A percentile compares a stretch with the other conserved stretches of the same genome.
phyloP scores from a whole-genome alignment of 2,888 invertebrate species.

The Oscheius sp. region DNA sequence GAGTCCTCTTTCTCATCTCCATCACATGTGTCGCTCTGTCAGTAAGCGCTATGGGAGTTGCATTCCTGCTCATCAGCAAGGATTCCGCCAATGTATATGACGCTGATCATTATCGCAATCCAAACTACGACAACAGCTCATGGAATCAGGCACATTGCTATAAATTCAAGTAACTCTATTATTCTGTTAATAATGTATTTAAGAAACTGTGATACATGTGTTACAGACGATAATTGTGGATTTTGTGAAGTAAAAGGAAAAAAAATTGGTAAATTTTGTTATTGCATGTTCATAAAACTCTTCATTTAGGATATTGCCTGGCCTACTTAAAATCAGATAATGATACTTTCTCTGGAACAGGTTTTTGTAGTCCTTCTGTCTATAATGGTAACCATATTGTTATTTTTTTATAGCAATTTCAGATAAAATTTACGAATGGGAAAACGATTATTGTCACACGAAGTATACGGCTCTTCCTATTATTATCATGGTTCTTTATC shows the following conservation, averaged over 20 bases:
- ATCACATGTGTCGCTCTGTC: conserved; percentile 53
- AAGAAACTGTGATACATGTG: conserved; percentile 72
- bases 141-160: background rate
- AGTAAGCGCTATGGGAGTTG: conserved; percentile 57
- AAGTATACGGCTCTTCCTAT: conserved; percentile 70
- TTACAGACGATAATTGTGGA: conserved; percentile 72
- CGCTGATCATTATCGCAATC: background rate
- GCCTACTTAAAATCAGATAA: conserved; percentile 29
- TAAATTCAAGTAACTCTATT: too few species aligned
- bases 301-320: conserved; percentile 49
- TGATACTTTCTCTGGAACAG: conserved; percentile 41
- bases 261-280: conserved; percentile 32
- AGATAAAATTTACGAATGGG: conserved; percentile 43
- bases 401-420: background rate
- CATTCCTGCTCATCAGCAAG: conserved; percentile 56
- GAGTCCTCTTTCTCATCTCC: conserved; percentile 61
- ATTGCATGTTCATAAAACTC: background rate
- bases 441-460: conserved; percentile 64
- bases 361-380: conserved; percentile 31
- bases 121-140: background rate
- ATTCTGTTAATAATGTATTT: conserved; percentile 9
- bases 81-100: conserved; percentile 35
- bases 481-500: conserved; percentile 64
- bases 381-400: background rate
- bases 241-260: conserved; percentile 53